A percentile compares a stretch with the other conserved stretches of the same genome.
phyloP scores from a whole-genome alignment of 2,113 vertebrate genomes.

The Aviceda subcristata region DNA sequence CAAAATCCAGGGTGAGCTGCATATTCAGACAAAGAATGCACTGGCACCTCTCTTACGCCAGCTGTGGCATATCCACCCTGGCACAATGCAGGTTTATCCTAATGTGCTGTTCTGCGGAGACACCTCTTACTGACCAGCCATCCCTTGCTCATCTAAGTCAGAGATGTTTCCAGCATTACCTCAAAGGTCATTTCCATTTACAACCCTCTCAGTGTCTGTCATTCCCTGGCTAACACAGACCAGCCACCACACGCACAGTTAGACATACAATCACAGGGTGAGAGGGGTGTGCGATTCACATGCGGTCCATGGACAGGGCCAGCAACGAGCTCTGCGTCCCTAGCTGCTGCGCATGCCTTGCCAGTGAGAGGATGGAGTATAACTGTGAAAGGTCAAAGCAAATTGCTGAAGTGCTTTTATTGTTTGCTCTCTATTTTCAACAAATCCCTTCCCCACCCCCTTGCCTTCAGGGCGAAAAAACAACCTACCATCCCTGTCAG shows the following conservation, averaged over 20 bases:
- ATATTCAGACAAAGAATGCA: not conserved
- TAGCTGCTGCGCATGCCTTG: not conserved
- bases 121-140: not conserved
- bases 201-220: not conserved
- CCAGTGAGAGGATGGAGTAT: not conserved
- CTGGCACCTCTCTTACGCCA: not conserved
- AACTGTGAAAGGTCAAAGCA: not conserved
- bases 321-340: not conserved
- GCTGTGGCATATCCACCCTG: not conserved
- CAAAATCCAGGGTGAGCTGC: not conserved
- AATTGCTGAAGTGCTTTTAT: not conserved
- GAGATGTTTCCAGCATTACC: not conserved
- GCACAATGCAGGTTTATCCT: not conserved
- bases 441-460: not conserved
- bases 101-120: fast-evolving
- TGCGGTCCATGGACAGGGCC: fast-evolving
- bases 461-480: not conserved
- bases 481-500: not conserved
- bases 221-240: not conserved
- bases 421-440: not conserved
- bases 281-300: not conserved
- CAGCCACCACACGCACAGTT: fast-evolving
- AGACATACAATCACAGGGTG: not conserved
- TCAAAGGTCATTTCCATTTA: not conserved
- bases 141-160: not conserved